These are phyloP conservation scores for Rattus rattus DNA, from an alignment of 2,113 vertebrate species.

Conservation along the genomic window DNA sequence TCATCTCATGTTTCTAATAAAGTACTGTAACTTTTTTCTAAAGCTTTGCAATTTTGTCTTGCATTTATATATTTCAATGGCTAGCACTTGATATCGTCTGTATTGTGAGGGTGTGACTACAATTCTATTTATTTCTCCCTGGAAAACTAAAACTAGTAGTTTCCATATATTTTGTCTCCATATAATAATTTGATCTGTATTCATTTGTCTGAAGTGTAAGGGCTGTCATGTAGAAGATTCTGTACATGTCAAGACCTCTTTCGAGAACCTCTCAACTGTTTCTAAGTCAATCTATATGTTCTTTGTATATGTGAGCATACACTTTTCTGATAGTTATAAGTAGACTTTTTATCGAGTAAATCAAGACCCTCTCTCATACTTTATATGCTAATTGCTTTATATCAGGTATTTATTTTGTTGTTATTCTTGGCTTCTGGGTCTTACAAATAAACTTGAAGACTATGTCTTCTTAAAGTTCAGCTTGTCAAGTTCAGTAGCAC, in stretches of 20 bases:
- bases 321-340: background rate
- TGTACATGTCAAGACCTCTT: background rate
- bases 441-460: constrained; percentile 6
- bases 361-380: background rate
- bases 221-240: background rate
- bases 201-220: background rate
- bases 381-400: background rate
- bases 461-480: background rate
- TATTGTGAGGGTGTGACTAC: background rate
- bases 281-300: background rate
- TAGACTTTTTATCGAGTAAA: background rate
- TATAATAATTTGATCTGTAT: background rate
- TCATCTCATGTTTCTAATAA: background rate
- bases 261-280: background rate
- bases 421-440: background rate
- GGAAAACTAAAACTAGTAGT: background rate
- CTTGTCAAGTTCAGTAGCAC: background rate
- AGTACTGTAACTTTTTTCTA: background rate
- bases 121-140: constrained; percentile 1
- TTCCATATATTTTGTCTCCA: background rate
- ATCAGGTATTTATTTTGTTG: background rate
- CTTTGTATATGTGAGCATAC: background rate
- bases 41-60: background rate
- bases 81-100: background rate
- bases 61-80: background rate